These are phyloP conservation scores for Cylloceria caligata DNA, from an alignment of 2,888 invertebrate species.

Conservation along the genomic window DNA sequence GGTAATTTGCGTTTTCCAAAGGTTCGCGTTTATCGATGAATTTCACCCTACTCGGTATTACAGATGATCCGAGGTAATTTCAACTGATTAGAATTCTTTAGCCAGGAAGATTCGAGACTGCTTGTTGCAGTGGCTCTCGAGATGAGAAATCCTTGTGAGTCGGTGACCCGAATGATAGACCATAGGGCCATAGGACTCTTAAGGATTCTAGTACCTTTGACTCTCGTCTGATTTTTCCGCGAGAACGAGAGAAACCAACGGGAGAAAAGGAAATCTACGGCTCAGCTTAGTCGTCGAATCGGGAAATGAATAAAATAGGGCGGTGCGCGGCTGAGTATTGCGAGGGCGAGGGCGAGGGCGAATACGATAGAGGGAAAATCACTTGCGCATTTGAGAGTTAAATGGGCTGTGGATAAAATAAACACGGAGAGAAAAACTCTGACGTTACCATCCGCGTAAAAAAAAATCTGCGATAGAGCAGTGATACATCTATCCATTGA, in stretches of 20 bases:
- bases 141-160: slow-evolving; percentile 54
- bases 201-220: slow-evolving; percentile 50
- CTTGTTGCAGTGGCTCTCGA: slow-evolving; percentile 30
- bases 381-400: slow-evolving; percentile 78
- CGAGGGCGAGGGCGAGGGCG: too few relatives aligned
- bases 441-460: slow-evolving; percentile 35
- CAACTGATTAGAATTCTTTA: slow-evolving; percentile 55
- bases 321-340: too few relatives aligned
- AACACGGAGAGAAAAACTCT: slow-evolving; percentile 71
- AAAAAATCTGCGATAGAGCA: not conserved
- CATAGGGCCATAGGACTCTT: slow-evolving; percentile 42
- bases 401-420: slow-evolving; percentile 79
- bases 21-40: not conserved
- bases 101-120: slow-evolving; percentile 28
- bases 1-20: slow-evolving; percentile 1
- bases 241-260: slow-evolving; percentile 14
- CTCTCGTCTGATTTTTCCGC: slow-evolving; percentile 56
- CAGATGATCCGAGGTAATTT: slow-evolving; percentile 46
- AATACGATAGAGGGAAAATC: slow-evolving; percentile 67
- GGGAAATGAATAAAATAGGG: slow-evolving; percentile 63
- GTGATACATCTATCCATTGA: too few relatives aligned
- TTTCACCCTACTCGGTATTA: slow-evolving; percentile 13
- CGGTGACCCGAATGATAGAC: slow-evolving; percentile 59
- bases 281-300: slow-evolving; percentile 49
- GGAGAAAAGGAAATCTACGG: slow-evolving; percentile 38